These are phyloP conservation scores for Pampus argenteus DNA, from an alignment of 2,797 vertebrate species.

Conservation along the genomic window DNA sequence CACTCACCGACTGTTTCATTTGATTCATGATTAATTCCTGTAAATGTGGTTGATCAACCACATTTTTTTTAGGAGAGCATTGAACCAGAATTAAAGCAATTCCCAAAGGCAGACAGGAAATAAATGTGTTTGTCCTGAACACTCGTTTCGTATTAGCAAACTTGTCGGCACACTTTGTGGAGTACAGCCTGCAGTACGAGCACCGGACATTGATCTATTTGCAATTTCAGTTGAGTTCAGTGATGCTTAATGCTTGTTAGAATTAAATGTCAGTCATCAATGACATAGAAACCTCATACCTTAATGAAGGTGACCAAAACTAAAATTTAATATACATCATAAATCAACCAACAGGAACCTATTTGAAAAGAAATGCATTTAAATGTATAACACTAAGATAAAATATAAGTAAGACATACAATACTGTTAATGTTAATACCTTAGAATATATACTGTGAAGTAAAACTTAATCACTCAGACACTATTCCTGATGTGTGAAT, in stretches of 20 bases:
- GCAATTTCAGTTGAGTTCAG: conserved; percentile 49
- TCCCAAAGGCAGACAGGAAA: conserved; percentile 65
- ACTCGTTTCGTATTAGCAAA: conserved; percentile 60
- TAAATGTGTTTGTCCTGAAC: conserved; percentile 68
- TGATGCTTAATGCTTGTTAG: conserved; percentile 30
- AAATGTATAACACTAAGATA: background rate
- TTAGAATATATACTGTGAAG: conserved; percentile 11
- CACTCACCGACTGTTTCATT: conserved; percentile 59
- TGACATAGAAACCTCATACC: conserved; percentile 4
- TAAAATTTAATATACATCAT: background rate
- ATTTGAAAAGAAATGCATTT: background rate
- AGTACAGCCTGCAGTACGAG: conserved; percentile 30
- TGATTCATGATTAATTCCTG: conserved; percentile 72
- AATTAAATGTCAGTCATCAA: conserved; percentile 35
- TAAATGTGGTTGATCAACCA: conserved; percentile 65
- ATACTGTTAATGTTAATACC: background rate
- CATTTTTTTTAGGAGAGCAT: conserved; percentile 55
- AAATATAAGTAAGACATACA: background rate
- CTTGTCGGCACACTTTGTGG: conserved; percentile 41
- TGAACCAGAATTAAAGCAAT: conserved; percentile 58
- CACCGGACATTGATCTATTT: conserved; percentile 61
- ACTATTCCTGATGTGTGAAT: too few relatives aligned
- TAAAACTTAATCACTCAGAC: conserved; percentile 15
- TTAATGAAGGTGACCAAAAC: conserved; percentile 2
- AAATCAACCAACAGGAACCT: background rate